A percentile compares a stretch with the other conserved stretches of the same genome.
Evolutionary conservation across 1,140 invertebrate genomes (phyloP).

Genomic region (roundworm (Caenorhabditis elegans)): DNA sequence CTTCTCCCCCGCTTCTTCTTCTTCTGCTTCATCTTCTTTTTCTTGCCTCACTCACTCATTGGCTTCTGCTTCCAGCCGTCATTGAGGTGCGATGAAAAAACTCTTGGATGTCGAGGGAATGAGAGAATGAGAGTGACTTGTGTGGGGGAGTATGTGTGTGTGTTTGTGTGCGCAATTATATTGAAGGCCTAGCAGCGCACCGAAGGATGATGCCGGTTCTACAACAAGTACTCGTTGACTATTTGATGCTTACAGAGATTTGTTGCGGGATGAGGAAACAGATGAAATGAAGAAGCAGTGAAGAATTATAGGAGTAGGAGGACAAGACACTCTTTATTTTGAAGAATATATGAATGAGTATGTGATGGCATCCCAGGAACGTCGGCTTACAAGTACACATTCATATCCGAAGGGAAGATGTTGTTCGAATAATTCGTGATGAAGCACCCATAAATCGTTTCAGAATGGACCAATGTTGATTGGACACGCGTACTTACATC

Average conservation of each 20-base stretch:
- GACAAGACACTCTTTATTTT: constrained; percentile 12
- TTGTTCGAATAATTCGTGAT: constrained; percentile 7
- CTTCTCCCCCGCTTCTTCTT: background rate
- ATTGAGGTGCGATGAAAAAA: constrained; percentile 31
- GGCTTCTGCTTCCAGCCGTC: constrained; percentile 2
- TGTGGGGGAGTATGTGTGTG: background rate
- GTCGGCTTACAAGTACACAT: constrained; percentile 21
- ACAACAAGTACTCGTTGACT: constrained; percentile 31
- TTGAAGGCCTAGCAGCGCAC: constrained; percentile 10
- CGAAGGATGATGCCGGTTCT: constrained; percentile 32
- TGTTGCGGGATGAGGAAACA: constrained; percentile 29
- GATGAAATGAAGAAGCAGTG: background rate
- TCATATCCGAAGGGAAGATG: background rate
- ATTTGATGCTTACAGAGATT: constrained; percentile 32
- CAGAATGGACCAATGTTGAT: background rate
- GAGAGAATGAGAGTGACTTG: constrained; percentile 16
- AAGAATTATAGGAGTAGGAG: background rate
- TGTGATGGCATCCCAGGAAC: constrained; percentile 4
- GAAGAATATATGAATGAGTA: constrained; percentile 3
- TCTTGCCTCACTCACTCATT: background rate
- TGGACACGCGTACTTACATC: constrained; percentile 23
- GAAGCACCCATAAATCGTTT: background rate
- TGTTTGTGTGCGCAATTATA: constrained; percentile 20
- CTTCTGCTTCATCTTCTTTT: background rate
- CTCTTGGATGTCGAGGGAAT: constrained; percentile 20